Evolutionary conservation across 2,888 invertebrate species (phyloP), one percentile per base, ranked within the genome.

Genomic region (Caenorhabditis sp.): DNA sequence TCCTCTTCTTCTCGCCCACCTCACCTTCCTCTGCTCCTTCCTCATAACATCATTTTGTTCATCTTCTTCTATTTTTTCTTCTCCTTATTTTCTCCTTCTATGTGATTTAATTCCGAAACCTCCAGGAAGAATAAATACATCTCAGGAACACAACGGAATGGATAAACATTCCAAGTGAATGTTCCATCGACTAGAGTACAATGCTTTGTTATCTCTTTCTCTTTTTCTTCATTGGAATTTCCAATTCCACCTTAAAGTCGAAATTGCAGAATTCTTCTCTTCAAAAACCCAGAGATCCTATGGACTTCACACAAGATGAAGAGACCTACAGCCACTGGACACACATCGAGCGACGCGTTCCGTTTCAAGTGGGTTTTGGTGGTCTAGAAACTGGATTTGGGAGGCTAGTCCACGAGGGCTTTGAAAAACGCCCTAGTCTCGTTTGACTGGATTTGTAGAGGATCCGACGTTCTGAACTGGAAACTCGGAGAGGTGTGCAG

Each of bases 271-370:
- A 66, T 66, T n/a, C n/a, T n/a, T n/a, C n/a, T n/a, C 12, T 22
- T n/a, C 59, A 72, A 31, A 31, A 24, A 22, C 22, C n/a, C 14
- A 38, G 2, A 49, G 12, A 38, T 56, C 61, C 58, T 31, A 80
- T 80, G 80, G 73, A 80, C 41, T 68, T 80, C 24, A 35, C 73
- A 28, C 73, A 73, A 59, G 73, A 68, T 54, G 54, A 54, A 2
- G 59, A 59, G 3, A 69, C 51, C 28, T 81, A 81, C 64, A 64
- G 75, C 19, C 54, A 70, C 14, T 81, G 81, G 81, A 74, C 74
- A 61, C 69, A 75, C 19, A 81, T 81, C 31, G 81, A 81, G 24
- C 19, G 81, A 28, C 51, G 69, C 8, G 75, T 81, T 10, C 81
- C 81, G 3, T 81, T 81, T 61, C 79, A 84, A 47, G 81, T 81